These are phyloP conservation scores for Ennomos fuscantarius DNA, from an alignment of 2,888 invertebrate species.

Conservation along the genomic window DNA sequence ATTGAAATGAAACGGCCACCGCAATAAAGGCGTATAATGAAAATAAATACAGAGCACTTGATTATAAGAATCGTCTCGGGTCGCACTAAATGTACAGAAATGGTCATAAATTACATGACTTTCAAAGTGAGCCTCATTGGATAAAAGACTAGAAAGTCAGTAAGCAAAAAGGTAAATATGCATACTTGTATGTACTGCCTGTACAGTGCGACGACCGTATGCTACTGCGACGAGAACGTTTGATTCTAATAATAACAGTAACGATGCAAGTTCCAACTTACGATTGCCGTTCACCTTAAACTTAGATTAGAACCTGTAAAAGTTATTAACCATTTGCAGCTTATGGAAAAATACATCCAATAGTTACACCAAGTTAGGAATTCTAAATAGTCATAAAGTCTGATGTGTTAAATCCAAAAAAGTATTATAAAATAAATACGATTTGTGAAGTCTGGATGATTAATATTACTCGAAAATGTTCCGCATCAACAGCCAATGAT, in stretches of 20 bases:
- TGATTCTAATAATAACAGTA: conserved; percentile 67
- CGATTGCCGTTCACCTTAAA: conserved; percentile 42
- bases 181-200: conserved; percentile 46
- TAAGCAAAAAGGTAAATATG: conserved; percentile 46
- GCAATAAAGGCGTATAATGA: conserved; percentile 15
- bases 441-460: background rate
- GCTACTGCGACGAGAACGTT: conserved; percentile 51
- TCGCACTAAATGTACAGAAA: conserved; percentile 3
- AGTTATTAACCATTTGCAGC: background rate
- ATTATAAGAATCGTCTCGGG: conserved; percentile 2
- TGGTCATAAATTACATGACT: conserved; percentile 14
- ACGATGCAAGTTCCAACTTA: conserved; percentile 42
- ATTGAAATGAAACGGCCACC: conserved; percentile 24
- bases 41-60: conserved; percentile 19
- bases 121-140: conserved; percentile 20
- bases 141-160: conserved; percentile 28
- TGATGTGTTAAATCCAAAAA: background rate
- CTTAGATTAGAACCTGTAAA: conserved; percentile 19
- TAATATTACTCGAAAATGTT: background rate
- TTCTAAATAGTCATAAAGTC: too few relatives aligned
- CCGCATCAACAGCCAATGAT: background rate
- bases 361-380: too few relatives aligned
- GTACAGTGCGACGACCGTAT: conserved; percentile 69
- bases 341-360: background rate
- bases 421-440: background rate